Conservation (phyloP, 1,140 invertebrate species). For the Hyphantria cunea region DNA sequence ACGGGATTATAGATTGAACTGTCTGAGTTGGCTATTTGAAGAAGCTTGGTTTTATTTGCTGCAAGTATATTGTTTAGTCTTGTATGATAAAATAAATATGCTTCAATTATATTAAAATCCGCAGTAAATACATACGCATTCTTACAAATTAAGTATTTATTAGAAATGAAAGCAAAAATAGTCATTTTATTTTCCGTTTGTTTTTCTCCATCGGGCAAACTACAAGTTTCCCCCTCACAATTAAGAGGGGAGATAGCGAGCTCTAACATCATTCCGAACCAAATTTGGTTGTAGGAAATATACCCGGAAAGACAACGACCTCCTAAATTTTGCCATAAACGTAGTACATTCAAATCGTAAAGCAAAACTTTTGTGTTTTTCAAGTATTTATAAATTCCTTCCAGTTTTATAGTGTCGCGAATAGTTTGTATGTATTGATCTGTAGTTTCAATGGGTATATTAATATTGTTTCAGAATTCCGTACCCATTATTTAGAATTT, state of each 20-base stretch:
- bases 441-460: background rate
- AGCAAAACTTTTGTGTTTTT: slow-evolving; percentile 7
- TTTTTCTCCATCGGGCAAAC: no score
- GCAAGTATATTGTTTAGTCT: no score
- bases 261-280: slow-evolving; percentile 3
- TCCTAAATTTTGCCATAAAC: slow-evolving; percentile 16
- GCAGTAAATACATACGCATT: no score
- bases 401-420: background rate
- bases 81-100: no score
- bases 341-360: background rate
- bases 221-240: background rate
- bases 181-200: no score
- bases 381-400: slow-evolving; percentile 18
- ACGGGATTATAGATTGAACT: slow-evolving; percentile 17
- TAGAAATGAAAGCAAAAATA: no score
- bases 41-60: no score
- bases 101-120: no score
- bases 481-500: no score
- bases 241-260: background rate
- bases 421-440: slow-evolving; percentile 8
- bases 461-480: background rate
- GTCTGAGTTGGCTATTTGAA: background rate
- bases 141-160: no score
- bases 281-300: slow-evolving; percentile 7
- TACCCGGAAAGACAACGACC: slow-evolving; percentile 1